Base-by-base conservation (phyloP, 2,797 vertebrate genomes). In the Tragopan temminckii region DNA sequence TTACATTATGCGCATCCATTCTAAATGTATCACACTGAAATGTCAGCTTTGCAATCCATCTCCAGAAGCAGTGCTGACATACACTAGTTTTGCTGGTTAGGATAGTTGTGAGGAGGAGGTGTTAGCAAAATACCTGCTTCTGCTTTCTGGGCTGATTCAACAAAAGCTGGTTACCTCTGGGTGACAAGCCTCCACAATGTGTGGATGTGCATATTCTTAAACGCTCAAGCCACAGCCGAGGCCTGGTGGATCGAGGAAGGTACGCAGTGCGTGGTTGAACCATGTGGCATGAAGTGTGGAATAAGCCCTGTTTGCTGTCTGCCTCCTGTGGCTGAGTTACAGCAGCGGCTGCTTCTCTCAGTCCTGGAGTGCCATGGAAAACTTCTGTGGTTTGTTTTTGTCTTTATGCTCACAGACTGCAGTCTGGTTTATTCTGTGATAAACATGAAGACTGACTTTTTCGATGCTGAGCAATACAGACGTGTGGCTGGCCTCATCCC, bases 191-290 rank as follows among this genome's bases (percentile, higher is more conserved):
- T 17, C 55, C 17, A 9, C 38, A 1, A 1, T 1, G 7, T 45
- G 23, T n/a, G 63, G 29, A 13, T 20, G 43, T 38, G 35, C 10
- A 0, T 15, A 3, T 23, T 27, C 31, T 11, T 67, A 29, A 75
- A 50, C 21, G 10, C 48, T 64, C 0, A 0, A 70, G 35, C 48
- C 45, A 5, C 31, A 12, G 75, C 64, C 1, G 2, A 36, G 46
- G 10, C 25, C 19, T 25, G 40, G 9, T 40, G 81, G n/a, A 12
- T 5, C 0, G 2, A 66, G 79, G 66, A 38, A 16, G 33, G 27
- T 20, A 9, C 24, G 29, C 53, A 13, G 2, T 11, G 27, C 11
- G 6, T n/a, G 77, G 29, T 1, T 81, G 58, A 36, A 43, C 64
- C 23, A 7, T 0, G 0, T 9, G 9, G 3, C 29, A 1, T 63